Percentiles rank a stretch among this genome's conserved stretches.
Evolutionary conservation across 2,888 invertebrate genomes (phyloP).

Genomic region (Drosophila melanosoma): DNA sequence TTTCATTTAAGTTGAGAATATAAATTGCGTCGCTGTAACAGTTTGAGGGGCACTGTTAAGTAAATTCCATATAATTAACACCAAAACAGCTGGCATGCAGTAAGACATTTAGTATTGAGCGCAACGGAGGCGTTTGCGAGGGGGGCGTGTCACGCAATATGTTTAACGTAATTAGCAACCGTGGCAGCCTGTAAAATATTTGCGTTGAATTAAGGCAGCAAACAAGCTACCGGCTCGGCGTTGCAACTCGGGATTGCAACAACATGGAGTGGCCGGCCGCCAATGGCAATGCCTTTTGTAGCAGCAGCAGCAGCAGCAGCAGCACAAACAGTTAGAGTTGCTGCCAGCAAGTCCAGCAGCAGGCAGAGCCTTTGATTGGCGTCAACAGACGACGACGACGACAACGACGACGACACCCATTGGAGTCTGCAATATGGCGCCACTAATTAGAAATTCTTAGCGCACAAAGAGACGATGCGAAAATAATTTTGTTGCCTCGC

Average conservation of each 20-base stretch:
- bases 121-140: conserved; percentile 3
- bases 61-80: conserved; percentile 68
- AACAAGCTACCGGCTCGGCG: conserved; percentile 67
- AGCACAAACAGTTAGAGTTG: conserved; percentile 59
- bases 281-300: conserved; percentile 57
- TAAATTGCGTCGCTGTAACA: background rate
- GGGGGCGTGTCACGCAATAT: conserved; percentile 73
- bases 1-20: background rate
- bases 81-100: conserved; percentile 59
- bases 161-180: conserved; percentile 76
- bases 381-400: conserved; percentile 47
- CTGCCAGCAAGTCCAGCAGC: conserved; percentile 39
- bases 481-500: conserved; percentile 67
- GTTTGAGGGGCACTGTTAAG: conserved; percentile 18
- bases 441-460: conserved; percentile 80
- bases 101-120: conserved; percentile 8
- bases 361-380: conserved; percentile 53
- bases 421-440: conserved; percentile 77
- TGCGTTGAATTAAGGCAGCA: conserved; percentile 76
- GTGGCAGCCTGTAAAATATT: conserved; percentile 69
- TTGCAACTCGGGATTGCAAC: conserved; percentile 37
- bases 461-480: conserved; percentile 63
- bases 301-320: conserved; percentile 44
- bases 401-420: conserved; percentile 58
- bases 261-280: conserved; percentile 28